A percentile compares a stretch with the other conserved stretches of the same genome.
These are phyloP conservation scores for Anthopleura xanthogrammica DNA, from an alignment of 92 coral and sea anemone genomes.

Conservation along the genomic window DNA sequence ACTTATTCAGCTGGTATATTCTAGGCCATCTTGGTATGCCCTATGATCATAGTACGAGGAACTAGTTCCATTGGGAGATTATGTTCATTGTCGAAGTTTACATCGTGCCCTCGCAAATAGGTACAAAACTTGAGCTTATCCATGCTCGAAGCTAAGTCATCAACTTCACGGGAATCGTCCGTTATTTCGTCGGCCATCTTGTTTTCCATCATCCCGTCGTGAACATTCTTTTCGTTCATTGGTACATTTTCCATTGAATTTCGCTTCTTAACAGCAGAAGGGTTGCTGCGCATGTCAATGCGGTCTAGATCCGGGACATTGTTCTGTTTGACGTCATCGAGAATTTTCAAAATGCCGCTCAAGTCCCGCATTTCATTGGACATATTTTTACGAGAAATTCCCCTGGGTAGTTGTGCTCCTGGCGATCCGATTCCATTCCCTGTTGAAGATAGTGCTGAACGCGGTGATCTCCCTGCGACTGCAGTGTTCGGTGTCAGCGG, in stretches of 20 bases:
- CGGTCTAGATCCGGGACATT: constrained; percentile 8
- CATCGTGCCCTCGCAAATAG: constrained; percentile 31
- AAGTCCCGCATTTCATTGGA: neutral
- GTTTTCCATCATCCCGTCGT: neutral
- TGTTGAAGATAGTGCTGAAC: constrained; percentile 49
- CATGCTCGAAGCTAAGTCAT: constrained; percentile 18
- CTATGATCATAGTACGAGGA: constrained; percentile 26
- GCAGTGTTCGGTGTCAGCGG: neutral
- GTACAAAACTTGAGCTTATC: constrained; percentile 40
- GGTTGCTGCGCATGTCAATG: neutral
- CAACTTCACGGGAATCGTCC: neutral
- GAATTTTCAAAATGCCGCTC: neutral
- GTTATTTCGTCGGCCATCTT: no score
- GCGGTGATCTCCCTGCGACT: neutral
- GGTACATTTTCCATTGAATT: neutral
- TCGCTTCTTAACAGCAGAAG: neutral
- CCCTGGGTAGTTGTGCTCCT: neutral
- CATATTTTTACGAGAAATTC: neutral
- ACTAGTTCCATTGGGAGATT: constrained; percentile 38
- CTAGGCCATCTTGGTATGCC: constrained; percentile 30
- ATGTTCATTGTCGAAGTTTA: constrained; percentile 15
- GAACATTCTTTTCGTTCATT: neutral
- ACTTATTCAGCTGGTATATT: neutral
- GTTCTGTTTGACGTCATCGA: constrained; percentile 18
- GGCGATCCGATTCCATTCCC: neutral